A percentile compares a stretch with the other conserved stretches of the same genome.
These are phyloP conservation scores for Cettia cetti DNA, from an alignment of 2,113 vertebrate species.

Conservation along the genomic window DNA sequence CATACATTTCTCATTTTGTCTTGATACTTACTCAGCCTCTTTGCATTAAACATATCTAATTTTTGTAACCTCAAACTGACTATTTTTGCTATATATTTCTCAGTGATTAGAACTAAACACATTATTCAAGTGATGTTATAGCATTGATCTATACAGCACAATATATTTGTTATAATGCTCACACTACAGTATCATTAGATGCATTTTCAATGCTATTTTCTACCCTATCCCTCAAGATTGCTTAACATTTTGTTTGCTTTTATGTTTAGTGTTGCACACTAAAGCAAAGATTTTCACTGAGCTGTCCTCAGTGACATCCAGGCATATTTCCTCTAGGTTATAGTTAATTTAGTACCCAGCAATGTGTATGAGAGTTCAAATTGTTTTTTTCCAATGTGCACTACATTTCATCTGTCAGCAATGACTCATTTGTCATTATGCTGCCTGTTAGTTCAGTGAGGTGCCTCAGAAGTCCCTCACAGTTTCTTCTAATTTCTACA, in stretches of 20 bases:
- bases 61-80: not conserved
- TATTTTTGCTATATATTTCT: not conserved
- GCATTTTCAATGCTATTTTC: slow-evolving; percentile 13
- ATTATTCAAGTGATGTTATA: not conserved
- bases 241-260: slow-evolving; percentile 13
- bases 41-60: not conserved
- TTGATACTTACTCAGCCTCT: not conserved
- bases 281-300: not conserved
- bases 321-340: slow-evolving; percentile 28
- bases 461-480: not conserved
- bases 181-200: not conserved
- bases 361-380: slow-evolving; percentile 33
- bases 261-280: not conserved
- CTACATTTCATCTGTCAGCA: slow-evolving; percentile 22
- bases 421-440: slow-evolving; percentile 16
- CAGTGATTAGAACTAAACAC: not conserved
- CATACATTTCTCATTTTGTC: not conserved
- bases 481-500: slow-evolving; percentile 7
- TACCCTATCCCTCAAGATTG: not conserved
- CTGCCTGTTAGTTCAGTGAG: slow-evolving; percentile 22
- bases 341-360: slow-evolving; percentile 43
- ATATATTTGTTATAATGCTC: not conserved
- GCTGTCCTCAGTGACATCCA: not conserved
- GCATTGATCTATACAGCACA: not conserved
- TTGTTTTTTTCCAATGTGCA: not conserved